Evolutionary conservation across 2,797 vertebrate genomes (phyloP).

Genomic region (Coluber constrictor): DNA sequence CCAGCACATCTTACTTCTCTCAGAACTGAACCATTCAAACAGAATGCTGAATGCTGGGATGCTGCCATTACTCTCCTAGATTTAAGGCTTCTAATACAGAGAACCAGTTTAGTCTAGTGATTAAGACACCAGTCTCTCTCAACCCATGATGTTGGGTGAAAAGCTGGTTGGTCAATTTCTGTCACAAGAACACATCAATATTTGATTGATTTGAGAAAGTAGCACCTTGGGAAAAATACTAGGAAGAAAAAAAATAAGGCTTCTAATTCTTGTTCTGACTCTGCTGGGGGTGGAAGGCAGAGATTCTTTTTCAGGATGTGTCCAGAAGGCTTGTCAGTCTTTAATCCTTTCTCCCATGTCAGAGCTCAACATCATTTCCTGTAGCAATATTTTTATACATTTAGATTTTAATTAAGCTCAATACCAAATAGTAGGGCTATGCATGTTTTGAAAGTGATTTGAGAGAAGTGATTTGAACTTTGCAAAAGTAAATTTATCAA

Average conservation of each 20-base stretch:
- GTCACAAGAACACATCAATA: neutral
- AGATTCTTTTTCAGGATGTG: neutral
- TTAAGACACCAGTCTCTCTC: neutral
- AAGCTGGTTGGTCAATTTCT: neutral
- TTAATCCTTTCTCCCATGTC: neutral
- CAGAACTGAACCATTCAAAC: neutral
- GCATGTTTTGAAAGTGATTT: neutral
- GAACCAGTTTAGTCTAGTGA: neutral
- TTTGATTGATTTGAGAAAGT: neutral
- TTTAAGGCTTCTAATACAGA: neutral
- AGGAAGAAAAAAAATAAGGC: neutral
- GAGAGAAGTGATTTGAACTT: neutral
- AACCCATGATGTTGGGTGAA: neutral
- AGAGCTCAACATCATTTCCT: neutral
- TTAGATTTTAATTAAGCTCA: neutral
- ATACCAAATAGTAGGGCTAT: neutral
- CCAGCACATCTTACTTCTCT: neutral
- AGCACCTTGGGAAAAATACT: neutral
- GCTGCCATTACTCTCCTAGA: neutral
- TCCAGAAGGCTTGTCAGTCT: neutral
- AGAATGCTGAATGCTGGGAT: neutral
- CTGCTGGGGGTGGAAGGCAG: neutral
- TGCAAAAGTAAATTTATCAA: neutral
- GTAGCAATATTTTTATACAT: neutral
- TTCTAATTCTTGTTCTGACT: neutral